These are phyloP conservation scores for Anneissia japonica DNA, from an alignment of 35 echinoderm and acorn worm species.

Conservation along the genomic window DNA sequence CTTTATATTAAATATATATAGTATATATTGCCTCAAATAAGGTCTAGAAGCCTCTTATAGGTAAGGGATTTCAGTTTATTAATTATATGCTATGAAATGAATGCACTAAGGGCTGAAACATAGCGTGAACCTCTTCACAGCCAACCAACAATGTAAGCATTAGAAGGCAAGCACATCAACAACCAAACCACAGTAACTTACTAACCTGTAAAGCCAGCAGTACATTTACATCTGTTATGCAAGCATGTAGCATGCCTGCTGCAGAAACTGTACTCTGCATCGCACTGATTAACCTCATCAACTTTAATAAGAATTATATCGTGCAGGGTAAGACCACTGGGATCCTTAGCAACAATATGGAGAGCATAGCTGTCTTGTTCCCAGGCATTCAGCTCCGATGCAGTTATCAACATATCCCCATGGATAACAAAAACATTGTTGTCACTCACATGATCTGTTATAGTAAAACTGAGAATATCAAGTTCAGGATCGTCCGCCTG, in stretches of 20 bases:
- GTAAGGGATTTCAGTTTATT: too few species aligned
- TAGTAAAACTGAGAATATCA: background rate
- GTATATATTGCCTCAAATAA: too few species aligned
- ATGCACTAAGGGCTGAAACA: too few species aligned
- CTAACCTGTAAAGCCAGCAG: slow-evolving; percentile 43
- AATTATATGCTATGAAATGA: too few species aligned
- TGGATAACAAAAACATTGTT: background rate
- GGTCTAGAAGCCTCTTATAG: too few species aligned
- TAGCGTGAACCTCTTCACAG: too few species aligned
- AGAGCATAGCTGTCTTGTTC: background rate
- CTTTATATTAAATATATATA: too few species aligned
- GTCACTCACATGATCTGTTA: background rate
- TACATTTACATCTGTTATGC: slow-evolving; percentile 26
- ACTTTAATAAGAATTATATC: slow-evolving; percentile 22
- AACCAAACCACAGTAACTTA: background rate
- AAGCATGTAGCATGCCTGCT: slow-evolving; percentile 33
- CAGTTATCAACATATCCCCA: slow-evolving; percentile 7
- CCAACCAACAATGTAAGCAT: too few species aligned
- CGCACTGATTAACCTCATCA: slow-evolving; percentile 23
- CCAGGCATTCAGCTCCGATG: slow-evolving; percentile 20
- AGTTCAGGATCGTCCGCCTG: slow-evolving; percentile 13
- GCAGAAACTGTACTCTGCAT: slow-evolving; percentile 10
- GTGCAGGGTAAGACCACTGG: slow-evolving; percentile 1
- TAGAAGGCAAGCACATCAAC: too few species aligned
- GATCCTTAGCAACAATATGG: slow-evolving; percentile 6